Base-by-base conservation (phyloP, 2,797 vertebrate genomes). In the Borostomias antarcticus region DNA sequence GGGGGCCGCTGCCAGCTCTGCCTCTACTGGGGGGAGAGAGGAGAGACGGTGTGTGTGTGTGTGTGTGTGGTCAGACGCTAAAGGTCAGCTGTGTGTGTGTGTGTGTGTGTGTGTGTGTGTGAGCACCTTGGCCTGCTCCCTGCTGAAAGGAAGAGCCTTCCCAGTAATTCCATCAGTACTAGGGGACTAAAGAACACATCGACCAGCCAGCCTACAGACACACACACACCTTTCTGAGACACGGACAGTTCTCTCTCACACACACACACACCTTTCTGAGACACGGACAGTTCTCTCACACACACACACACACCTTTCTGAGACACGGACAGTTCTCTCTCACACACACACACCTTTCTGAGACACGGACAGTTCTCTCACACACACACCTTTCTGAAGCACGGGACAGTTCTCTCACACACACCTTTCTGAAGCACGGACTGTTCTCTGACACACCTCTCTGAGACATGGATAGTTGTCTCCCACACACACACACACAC, bases 21-120 rank as follows among this genome's bases (percentile, higher is more conserved):
- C 61, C 7, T 91, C 83, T 21, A 51, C 90, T 91, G 78, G 19
- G 25, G 35, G 48, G 1, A 58, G 2, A 50, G 17, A 57, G n/a
- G 3, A 51, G 15, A 9, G 26, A n/a, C 9, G 10, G 30, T 56
- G 15, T 54, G 23, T 58, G 11, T 59, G 33, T 43, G 23, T 59
- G 52, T 54, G 51, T 53, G 15, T 48, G 29, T 48, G 9, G 2
- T 0, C 9, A 1, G 33, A 1, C 57, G 4, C 45, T 33, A n/a
- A 29, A 50, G 30, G 33, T n/a, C 33, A 40, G 47, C 26, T 35
- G 30, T 64, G n/a, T 64, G 28, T 43, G 3, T 45, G 40, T 45
- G 15, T 43, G 40, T 43, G 40, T 43, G 40, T 40, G 4, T 43
- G 2, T 43, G 40, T 1, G 40, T 43, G 40, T 43, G 40, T 37